phyloP scores from a whole-genome alignment of 2,888 invertebrate genomes.

The Melolontha melolontha region DNA sequence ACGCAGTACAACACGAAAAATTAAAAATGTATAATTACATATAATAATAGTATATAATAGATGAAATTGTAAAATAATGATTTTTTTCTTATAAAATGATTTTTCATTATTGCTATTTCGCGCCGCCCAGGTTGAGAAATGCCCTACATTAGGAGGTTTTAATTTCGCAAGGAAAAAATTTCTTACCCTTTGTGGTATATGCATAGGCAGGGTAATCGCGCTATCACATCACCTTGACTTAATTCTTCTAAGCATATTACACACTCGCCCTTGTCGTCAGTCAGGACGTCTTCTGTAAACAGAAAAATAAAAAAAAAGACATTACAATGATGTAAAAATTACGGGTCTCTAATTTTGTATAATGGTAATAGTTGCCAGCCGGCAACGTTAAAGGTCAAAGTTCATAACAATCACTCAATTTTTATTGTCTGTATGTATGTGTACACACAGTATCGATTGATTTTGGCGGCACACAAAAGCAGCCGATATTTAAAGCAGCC shows the following conservation, averaged over 20 bases:
- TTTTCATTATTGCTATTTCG: no score
- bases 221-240: slow-evolving; percentile 95
- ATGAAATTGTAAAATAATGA: no score
- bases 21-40: no score
- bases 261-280: slow-evolving; percentile 98
- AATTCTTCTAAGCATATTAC: slow-evolving; percentile 99
- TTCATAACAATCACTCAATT: not conserved
- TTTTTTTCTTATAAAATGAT: no score
- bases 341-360: not conserved
- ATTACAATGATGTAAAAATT: slow-evolving; percentile 1
- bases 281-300: slow-evolving; percentile 93
- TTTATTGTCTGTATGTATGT: not conserved
- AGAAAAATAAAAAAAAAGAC: slow-evolving; percentile 43
- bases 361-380: not conserved
- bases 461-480: no score
- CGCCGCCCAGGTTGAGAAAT: no score
- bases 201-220: slow-evolving; percentile 98
- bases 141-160: no score
- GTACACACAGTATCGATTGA: not conserved
- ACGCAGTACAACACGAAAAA: no score
- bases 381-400: not conserved
- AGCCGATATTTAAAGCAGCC: no score
- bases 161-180: slow-evolving; percentile 42
- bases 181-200: slow-evolving; percentile 97
- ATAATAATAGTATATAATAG: no score